Base-by-base conservation (phyloP, 2,888 invertebrate species). In the Atherix ibis region DNA sequence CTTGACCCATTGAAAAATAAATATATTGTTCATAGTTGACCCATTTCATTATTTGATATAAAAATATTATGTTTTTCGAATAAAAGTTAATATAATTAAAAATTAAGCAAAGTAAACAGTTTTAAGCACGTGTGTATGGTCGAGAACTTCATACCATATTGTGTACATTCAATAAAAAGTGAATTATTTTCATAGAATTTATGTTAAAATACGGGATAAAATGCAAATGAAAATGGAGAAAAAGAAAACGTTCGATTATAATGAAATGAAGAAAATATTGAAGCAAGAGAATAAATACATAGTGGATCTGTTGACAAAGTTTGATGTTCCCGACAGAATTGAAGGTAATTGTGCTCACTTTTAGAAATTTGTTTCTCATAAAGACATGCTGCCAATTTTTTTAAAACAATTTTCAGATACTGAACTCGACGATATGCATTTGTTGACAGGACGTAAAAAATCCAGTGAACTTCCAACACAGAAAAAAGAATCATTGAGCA, bases 291-390 rank as follows among this genome's bases (percentile, higher is more conserved):
- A 49, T 40, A 49, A 51, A 13, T 48, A 46, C 19, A 54, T 59
- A 4, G 30, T 48, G 26, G 46, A 54, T 38, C 35, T 58, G 25
- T 41, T 61, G 27, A 44, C 48, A 28, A 50, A 40, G 9, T 52
- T 50, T 30, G 53, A 55, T 36, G 54, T 60, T 1, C 61, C 61
- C 2, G 58, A 60, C 39, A 49, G 56, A 0, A 41, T 49, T 2
- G 54, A 58, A 40, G 54, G 59, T 56, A 45, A 43, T 15, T 15
- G 17, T 10, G 8, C 5, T 13, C n/a, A 5, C 17, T 31, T 31
- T 32, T 25, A 3, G n/a, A 25, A 14, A 10, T 17, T 32, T 5
- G 5, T n/a, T 10, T 30, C 4, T 18, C 29, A 28, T 35, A 13
- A 25, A n/a, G 8, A 16, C 16, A 9, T 29, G 6, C 9, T 22